Conservation (phyloP, 1,140 invertebrate genomes). For the Diachasma alloeum region DNA sequence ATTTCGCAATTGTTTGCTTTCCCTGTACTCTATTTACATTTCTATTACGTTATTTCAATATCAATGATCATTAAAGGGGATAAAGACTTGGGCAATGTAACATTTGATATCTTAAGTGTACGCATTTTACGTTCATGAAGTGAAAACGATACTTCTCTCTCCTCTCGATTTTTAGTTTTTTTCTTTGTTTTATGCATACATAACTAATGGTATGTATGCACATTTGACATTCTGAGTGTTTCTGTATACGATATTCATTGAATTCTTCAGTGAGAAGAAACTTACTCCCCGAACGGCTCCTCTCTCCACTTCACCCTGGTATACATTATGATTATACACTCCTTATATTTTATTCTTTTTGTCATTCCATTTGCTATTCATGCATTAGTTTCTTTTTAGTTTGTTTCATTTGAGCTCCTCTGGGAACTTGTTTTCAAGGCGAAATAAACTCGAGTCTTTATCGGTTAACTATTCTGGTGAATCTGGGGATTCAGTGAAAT, state of each 20-base stretch:
- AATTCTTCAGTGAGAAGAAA: constrained; percentile 24
- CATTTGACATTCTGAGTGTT: constrained; percentile 26
- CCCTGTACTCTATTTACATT: neutral
- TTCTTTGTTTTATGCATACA: constrained; percentile 22
- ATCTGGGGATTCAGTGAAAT: neutral
- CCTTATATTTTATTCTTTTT: constrained; percentile 18
- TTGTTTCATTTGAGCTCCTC: neutral
- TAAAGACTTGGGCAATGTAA: neutral
- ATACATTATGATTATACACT: constrained; percentile 18
- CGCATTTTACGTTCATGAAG: constrained; percentile 19
- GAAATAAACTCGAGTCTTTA: constrained; percentile 6
- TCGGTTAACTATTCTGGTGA: too few species aligned
- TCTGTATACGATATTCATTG: constrained; percentile 23
- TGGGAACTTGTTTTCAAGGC: constrained; percentile 22
- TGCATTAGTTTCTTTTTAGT: constrained; percentile 20
- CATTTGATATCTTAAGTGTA: constrained; percentile 29
- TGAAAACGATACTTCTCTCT: constrained; percentile 16
- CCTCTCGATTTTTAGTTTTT: neutral
- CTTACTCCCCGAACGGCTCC: neutral
- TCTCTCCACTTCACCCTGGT: neutral
- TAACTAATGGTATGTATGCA: constrained; percentile 24
- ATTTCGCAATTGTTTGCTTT: neutral
- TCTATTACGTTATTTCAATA: neutral
- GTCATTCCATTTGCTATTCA: constrained; percentile 4
- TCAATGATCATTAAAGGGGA: constrained; percentile 4